Evolutionary conservation across 2,797 vertebrate genomes (phyloP).

Genomic region (Leptoclinus maculatus): DNA sequence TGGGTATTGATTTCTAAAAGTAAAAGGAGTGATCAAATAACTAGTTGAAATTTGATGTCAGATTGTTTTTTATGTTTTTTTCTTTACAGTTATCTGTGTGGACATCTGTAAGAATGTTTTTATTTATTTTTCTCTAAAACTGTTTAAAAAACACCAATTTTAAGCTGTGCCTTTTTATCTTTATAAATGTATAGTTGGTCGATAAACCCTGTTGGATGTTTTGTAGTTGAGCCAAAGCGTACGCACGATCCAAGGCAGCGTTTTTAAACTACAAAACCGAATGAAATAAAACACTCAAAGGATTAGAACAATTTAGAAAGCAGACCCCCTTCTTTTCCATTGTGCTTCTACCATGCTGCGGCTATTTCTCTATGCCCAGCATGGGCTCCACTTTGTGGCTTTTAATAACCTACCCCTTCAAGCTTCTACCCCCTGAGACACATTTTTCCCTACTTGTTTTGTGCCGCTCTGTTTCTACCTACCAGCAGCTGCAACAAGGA

Average conservation of each 20-base stretch:
- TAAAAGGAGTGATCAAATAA: slow-evolving; percentile 71
- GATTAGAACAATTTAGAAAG: slow-evolving; percentile 95
- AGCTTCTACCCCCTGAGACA: slow-evolving; percentile 92
- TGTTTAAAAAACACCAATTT: not conserved
- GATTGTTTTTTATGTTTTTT: slow-evolving; percentile 22
- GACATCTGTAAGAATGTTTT: slow-evolving; percentile 25
- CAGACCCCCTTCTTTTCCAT: slow-evolving; percentile 89
- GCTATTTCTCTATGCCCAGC: slow-evolving; percentile 94
- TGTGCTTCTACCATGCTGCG: slow-evolving; percentile 90
- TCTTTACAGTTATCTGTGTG: slow-evolving; percentile 18
- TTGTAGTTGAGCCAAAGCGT: slow-evolving; percentile 63
- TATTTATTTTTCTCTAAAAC: slow-evolving; percentile 5
- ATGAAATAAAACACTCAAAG: slow-evolving; percentile 94
- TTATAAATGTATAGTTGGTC: slow-evolving; percentile 14
- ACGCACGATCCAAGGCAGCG: slow-evolving; percentile 60
- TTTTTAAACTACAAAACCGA: slow-evolving; percentile 88
- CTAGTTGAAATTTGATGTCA: slow-evolving; percentile 43
- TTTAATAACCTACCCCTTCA: slow-evolving; percentile 98
- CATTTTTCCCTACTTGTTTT: slow-evolving; percentile 89
- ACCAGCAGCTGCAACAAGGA: slow-evolving; percentile 86
- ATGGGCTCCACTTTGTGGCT: slow-evolving; percentile 94
- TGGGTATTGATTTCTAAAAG: slow-evolving; percentile 70
- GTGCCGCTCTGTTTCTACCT: slow-evolving; percentile 89
- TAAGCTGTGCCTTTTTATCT: slow-evolving; percentile 28
- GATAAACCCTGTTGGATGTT: slow-evolving; percentile 51